Percentiles rank a stretch among this genome's conserved stretches.
Conservation (phyloP, 30 jellyfish, hydroid and myxozoan genomes). For the Pseudorhiza aurosa region DNA sequence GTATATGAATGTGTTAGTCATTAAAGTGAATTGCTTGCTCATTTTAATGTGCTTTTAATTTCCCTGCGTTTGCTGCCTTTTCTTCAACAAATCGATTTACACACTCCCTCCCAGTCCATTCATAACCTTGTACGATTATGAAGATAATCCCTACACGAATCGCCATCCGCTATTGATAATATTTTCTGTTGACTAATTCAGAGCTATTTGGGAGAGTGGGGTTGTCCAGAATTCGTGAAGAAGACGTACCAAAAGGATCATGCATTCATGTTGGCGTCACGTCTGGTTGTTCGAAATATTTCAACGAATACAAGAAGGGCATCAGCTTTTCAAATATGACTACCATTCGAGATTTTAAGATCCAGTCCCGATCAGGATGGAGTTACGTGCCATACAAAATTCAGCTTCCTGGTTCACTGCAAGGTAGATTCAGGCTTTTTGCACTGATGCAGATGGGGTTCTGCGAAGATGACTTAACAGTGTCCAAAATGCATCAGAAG, state of each 20-base stretch:
- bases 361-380: background rate
- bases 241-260: conserved; percentile 17
- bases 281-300: background rate
- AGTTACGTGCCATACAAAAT: background rate
- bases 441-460: conserved; percentile 23
- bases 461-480: background rate
- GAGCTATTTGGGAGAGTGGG: background rate
- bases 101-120: too few species aligned
- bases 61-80: background rate
- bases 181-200: too few species aligned
- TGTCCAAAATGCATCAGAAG: background rate
- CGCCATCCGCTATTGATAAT: too few species aligned
- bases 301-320: too few species aligned
- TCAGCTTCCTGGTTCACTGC: background rate
- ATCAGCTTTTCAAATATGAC: background rate
- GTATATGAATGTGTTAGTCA: too few species aligned
- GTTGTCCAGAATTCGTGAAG: background rate
- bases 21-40: too few species aligned
- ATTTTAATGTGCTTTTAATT: background rate
- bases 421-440: background rate
- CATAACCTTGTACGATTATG: too few species aligned
- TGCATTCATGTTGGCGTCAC: conserved; percentile 27
- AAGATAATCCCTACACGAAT: too few species aligned
- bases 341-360: conserved; percentile 1
- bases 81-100: too few species aligned